These are phyloP conservation scores for Zingel zingel DNA, from an alignment of 2,113 vertebrate species.

Conservation along the genomic window DNA sequence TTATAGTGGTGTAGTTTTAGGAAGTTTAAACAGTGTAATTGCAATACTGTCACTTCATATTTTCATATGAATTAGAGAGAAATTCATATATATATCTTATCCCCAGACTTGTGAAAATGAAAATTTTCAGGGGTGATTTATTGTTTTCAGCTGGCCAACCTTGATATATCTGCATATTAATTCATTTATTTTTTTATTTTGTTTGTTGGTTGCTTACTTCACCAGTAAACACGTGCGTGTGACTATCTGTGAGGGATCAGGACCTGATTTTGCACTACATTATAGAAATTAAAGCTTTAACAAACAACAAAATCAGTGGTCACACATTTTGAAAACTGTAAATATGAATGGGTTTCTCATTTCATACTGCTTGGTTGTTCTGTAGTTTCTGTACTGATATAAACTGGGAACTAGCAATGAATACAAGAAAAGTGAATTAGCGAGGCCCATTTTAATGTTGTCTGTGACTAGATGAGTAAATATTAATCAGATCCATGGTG, in stretches of 20 bases:
- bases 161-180: neutral
- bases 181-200: neutral
- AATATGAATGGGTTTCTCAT: neutral
- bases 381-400: neutral
- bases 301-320: neutral
- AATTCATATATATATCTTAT: neutral
- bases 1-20: neutral
- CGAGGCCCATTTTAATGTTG: slow-evolving; percentile 7
- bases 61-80: neutral
- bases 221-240: slow-evolving; percentile 8
- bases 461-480: slow-evolving; percentile 2
- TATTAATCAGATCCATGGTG: neutral
- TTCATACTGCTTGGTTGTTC: neutral
- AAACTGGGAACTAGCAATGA: neutral
- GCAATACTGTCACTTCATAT: neutral
- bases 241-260: neutral
- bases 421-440: neutral
- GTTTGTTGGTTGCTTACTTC: neutral
- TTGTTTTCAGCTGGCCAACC: neutral
- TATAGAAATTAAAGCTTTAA: neutral
- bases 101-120: neutral
- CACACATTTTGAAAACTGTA: neutral
- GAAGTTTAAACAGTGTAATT: neutral
- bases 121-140: neutral
- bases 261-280: neutral